Evolutionary conservation across 92 coral and sea anemone species (phyloP), one percentile per base, ranked within the genome.

Genomic region (Siderastrea siderea): DNA sequence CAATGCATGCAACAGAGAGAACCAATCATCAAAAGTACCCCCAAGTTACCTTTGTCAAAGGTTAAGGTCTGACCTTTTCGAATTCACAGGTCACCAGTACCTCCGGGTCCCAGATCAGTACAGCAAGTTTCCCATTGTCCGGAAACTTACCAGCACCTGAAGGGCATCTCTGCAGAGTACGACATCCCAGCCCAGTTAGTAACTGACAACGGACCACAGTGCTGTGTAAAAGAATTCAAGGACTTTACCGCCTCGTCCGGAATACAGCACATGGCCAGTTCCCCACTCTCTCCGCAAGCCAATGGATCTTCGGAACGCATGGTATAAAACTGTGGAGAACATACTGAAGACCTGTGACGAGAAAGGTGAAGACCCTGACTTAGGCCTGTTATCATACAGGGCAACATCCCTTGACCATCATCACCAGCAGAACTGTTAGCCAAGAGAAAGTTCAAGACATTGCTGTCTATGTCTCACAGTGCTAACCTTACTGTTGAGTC

Each of bases 81-180:
- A 90, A 58, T 86, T 50, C 81, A 86, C 63, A 68, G 87, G 87
- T 14, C 68, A 85, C 68, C 82, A 76, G 19, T 79, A 90, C 77
- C 73, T 80, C 3, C 69, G 86, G 38, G 47, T 87, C 9, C 60
- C 94, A 9, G 96, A 87, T 52, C 79, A 87, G 11, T 93, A 90
- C 84, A 93, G 96, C 84, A 93, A 78, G 53, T 92, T 92, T 68
- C 89, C 91, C 8, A 68, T 93, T 5, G 55, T 82, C 8, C 43
- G 91, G 57, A 90, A 79, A 80, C 77, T 90, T 12, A 82, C 67
- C 43, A 77, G 64, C 91, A 87, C 82, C 72, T 91, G 3, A 91
- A 91, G 66, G 82, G 88, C 86, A 87, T 91, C 59, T 82, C 87
- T 26, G 75, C 82, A n/a, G 66, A 69, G 14, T 50, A 71, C n/a